A percentile compares a stretch with the other conserved stretches of the same genome.
Conservation (phyloP, 2,113 vertebrate species). For the Rhegmatorhina hoffmannsi region DNA sequence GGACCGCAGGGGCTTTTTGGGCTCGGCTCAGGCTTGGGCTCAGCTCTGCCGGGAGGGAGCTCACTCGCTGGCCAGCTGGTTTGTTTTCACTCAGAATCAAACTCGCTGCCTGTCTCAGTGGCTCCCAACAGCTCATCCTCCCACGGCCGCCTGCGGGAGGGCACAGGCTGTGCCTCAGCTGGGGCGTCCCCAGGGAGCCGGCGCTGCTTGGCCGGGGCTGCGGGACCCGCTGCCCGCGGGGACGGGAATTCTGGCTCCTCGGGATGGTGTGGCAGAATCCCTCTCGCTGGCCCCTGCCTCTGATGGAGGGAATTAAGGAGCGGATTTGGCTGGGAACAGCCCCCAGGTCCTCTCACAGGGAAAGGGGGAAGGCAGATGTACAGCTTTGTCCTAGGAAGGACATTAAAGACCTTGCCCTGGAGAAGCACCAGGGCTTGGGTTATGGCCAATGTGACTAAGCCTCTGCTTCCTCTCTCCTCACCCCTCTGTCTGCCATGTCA, state of each 20-base stretch:
- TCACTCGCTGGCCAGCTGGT: not conserved
- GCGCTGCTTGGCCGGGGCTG: accelerated
- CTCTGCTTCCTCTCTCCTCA: constrained; percentile 42
- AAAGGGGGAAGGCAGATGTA: constrained; percentile 2
- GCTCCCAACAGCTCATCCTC: not conserved
- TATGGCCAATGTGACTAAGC: constrained; percentile 24
- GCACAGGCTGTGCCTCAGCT: not conserved
- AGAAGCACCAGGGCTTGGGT: not conserved
- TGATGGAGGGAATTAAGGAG: constrained; percentile 18
- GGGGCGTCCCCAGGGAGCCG: not conserved
- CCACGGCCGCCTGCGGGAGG: not conserved
- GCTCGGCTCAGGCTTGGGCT: not conserved
- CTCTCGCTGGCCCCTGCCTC: constrained; percentile 29
- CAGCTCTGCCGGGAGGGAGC: not conserved
- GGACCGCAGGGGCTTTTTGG: not conserved
- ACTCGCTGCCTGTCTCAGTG: not conserved
- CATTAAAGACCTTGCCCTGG: not conserved
- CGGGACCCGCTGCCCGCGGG: not conserved
- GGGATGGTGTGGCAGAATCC: not conserved
- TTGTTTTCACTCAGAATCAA: not conserved
- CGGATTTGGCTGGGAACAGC: constrained; percentile 53
- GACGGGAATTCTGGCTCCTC: not conserved
- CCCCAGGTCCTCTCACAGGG: constrained; percentile 38
- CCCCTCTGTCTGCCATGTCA: not conserved
- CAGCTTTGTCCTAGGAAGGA: not conserved